Conservation (phyloP, 2,797 vertebrate genomes). For the Catostomus latipinnis region DNA sequence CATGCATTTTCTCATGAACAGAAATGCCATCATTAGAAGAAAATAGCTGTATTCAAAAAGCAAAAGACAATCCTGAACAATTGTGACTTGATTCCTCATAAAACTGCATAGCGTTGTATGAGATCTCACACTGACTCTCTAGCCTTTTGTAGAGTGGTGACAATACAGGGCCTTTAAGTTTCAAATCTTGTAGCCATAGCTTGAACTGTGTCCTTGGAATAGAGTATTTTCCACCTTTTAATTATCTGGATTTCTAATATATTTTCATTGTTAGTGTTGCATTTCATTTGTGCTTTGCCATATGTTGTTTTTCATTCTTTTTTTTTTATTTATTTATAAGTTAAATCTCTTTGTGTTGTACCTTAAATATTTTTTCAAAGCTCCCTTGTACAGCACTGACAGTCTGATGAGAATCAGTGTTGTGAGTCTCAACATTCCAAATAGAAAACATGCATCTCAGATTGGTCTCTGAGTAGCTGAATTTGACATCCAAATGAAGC, state of each 20-base stretch:
- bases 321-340: conserved; percentile 4
- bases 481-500: conserved; percentile 12
- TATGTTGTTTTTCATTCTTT: conserved; percentile 56
- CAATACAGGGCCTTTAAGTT: conserved; percentile 67
- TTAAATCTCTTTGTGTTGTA: conserved; percentile 60
- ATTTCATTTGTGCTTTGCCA: conserved; percentile 53
- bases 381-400: conserved; percentile 62
- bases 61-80: conserved; percentile 77
- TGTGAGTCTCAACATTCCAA: conserved; percentile 75
- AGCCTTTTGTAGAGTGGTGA: conserved; percentile 60
- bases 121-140: conserved; percentile 56
- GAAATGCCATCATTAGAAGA: conserved; percentile 38
- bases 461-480: conserved; percentile 55
- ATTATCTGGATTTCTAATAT: not conserved
- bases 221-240: conserved; percentile 34
- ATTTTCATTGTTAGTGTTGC: conserved; percentile 50
- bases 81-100: conserved; percentile 73
- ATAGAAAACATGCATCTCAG: conserved; percentile 66
- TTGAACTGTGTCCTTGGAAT: conserved; percentile 70
- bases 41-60: conserved; percentile 71
- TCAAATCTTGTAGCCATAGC: conserved; percentile 68
- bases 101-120: conserved; percentile 70
- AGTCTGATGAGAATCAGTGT: conserved; percentile 67
- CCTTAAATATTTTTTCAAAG: conserved; percentile 61
- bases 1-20: conserved; percentile 42